A percentile compares a stretch with the other conserved stretches of the same genome.
Conservation (phyloP, 2,888 invertebrate species). For the Synergus japonicus region DNA sequence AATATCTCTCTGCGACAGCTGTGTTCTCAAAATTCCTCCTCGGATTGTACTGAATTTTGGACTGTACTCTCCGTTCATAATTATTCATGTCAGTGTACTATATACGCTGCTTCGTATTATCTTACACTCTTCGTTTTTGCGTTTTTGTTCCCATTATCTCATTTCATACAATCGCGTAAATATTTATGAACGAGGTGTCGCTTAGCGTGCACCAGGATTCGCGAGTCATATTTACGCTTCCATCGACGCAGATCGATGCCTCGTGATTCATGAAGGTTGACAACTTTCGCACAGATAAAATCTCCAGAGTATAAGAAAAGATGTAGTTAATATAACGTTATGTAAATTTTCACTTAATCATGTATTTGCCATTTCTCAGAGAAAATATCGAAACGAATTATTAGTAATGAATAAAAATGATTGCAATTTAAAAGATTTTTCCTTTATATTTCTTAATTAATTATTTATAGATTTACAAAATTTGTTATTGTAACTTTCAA, state of each 20-base stretch:
- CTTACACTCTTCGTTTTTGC: constrained; percentile 40
- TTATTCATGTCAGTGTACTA: constrained; percentile 47
- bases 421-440: too few relatives aligned
- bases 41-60: constrained; percentile 10
- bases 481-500: too few relatives aligned
- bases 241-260: constrained; percentile 30
- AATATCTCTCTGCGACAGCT: constrained; percentile 50
- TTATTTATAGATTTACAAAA: too few relatives aligned
- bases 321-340: neutral
- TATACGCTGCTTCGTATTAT: constrained; percentile 46
- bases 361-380: too few relatives aligned
- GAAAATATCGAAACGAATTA: too few relatives aligned
- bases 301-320: neutral
- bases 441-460: too few relatives aligned
- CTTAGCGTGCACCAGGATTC: constrained; percentile 22
- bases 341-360: neutral
- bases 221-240: constrained; percentile 23
- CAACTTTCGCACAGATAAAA: constrained; percentile 8
- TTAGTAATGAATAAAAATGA: too few relatives aligned
- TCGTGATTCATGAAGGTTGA: constrained; percentile 32
- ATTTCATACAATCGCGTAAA: constrained; percentile 36
- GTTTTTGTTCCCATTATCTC: constrained; percentile 17
- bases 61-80: constrained; percentile 49
- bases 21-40: constrained; percentile 29
- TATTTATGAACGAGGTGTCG: constrained; percentile 40